Evolutionary conservation across 2,797 vertebrate genomes (phyloP).

Genomic region (Platalea minor): DNA sequence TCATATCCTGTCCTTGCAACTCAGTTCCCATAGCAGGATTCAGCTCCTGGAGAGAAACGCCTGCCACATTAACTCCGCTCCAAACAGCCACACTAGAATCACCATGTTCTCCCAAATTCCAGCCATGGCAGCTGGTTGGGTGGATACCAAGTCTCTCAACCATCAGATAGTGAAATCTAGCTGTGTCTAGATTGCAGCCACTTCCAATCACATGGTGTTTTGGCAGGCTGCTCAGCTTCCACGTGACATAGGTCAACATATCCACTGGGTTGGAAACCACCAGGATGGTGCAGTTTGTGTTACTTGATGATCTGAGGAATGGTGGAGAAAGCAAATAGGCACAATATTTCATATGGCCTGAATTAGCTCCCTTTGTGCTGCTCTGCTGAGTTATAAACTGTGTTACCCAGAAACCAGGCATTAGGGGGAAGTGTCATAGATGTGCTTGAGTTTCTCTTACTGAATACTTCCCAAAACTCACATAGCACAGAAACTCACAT

Average conservation of each 20-base stretch:
- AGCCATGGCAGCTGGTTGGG: slow-evolving; percentile 91
- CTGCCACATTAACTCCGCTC: slow-evolving; percentile 93
- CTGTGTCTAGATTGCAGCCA: slow-evolving; percentile 95
- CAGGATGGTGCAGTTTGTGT: too few species aligned
- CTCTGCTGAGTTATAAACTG: not conserved
- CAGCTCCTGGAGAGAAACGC: slow-evolving; percentile 89
- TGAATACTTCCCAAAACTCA: not conserved
- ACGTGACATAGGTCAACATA: slow-evolving; percentile 93
- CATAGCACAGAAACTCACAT: not conserved
- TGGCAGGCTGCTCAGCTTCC: slow-evolving; percentile 95
- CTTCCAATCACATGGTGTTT: slow-evolving; percentile 95
- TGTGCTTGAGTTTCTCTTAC: not conserved
- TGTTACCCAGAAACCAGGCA: not conserved
- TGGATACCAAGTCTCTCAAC: slow-evolving; percentile 89
- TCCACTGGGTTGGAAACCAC: slow-evolving; percentile 79
- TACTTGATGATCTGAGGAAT: too few species aligned
- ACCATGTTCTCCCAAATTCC: slow-evolving; percentile 94
- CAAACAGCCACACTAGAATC: slow-evolving; percentile 97
- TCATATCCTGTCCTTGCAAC: not conserved
- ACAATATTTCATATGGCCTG: not conserved
- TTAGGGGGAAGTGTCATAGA: not conserved
- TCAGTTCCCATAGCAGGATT: slow-evolving; percentile 88
- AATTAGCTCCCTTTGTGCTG: not conserved
- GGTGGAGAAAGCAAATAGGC: not conserved
- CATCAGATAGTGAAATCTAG: slow-evolving; percentile 93